phyloP scores from a whole-genome alignment of 2,797 vertebrate genomes.

The Labroides dimidiatus region DNA sequence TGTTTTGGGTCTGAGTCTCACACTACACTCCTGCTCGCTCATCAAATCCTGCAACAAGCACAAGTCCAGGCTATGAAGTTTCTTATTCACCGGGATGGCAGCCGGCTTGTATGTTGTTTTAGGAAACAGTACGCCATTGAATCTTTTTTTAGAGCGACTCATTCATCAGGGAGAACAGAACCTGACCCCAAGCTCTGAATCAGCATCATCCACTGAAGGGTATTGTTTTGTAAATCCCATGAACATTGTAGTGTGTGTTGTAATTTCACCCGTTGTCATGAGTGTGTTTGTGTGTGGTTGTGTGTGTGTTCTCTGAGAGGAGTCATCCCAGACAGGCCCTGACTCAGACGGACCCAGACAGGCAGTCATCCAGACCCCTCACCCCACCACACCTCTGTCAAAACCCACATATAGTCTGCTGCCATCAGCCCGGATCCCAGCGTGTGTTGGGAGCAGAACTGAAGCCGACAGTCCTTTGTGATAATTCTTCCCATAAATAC shows the following conservation, averaged over 20 bases:
- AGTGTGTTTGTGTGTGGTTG: slow-evolving; percentile 43
- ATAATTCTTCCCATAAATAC: slow-evolving; percentile 20
- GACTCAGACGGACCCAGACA: slow-evolving; percentile 68
- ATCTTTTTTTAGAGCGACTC: slow-evolving; percentile 47
- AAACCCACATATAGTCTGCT: slow-evolving; percentile 47
- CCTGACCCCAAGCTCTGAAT: slow-evolving; percentile 44
- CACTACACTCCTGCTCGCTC: slow-evolving; percentile 28
- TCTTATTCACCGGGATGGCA: slow-evolving; percentile 34
- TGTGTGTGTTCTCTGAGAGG: slow-evolving; percentile 48
- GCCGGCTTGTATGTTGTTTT: slow-evolving; percentile 47
- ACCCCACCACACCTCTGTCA: slow-evolving; percentile 53
- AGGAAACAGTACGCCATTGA: slow-evolving; percentile 48
- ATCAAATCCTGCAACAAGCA: slow-evolving; percentile 39
- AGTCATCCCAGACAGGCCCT: slow-evolving; percentile 71
- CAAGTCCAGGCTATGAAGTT: slow-evolving; percentile 23
- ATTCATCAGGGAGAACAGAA: slow-evolving; percentile 44
- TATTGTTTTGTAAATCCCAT: slow-evolving; percentile 53
- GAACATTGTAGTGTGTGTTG: slow-evolving; percentile 30
- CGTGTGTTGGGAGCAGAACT: slow-evolving; percentile 3
- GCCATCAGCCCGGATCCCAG: slow-evolving; percentile 24
- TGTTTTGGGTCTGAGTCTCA: slow-evolving; percentile 46
- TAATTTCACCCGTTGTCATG: slow-evolving; percentile 51
- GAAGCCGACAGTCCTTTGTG: background rate
- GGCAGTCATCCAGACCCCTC: slow-evolving; percentile 43
- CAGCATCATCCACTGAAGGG: slow-evolving; percentile 48